Conservation (phyloP, 2,888 invertebrate species). For the Nemotelus pantherinus region DNA sequence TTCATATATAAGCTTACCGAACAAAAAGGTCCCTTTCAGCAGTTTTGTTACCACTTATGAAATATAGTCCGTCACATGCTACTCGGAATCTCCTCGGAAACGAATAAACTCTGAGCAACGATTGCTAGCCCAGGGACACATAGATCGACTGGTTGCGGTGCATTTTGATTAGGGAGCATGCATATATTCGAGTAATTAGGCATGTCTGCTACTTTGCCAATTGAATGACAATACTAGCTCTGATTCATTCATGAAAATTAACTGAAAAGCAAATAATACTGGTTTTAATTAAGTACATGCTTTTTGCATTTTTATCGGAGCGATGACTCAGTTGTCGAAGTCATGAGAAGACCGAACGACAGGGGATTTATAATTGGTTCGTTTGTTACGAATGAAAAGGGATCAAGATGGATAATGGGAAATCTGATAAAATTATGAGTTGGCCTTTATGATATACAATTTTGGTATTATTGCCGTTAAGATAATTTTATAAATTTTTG, state of each 20-base stretch:
- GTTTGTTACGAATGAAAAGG: too few relatives aligned
- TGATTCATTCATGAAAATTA: conserved; percentile 27
- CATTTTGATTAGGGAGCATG: conserved; percentile 32
- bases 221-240: not conserved
- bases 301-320: not conserved
- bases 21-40: conserved; percentile 24
- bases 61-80: conserved; percentile 23
- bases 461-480: too few relatives aligned
- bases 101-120: not conserved
- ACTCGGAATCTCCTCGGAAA: conserved; percentile 7
- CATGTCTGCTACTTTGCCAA: not conserved
- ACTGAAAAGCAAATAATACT: conserved; percentile 16
- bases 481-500: too few relatives aligned
- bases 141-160: conserved; percentile 10
- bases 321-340: not conserved
- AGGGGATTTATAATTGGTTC: too few relatives aligned
- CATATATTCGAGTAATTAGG: conserved; percentile 38
- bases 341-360: too few relatives aligned
- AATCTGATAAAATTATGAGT: too few relatives aligned
- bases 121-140: too few relatives aligned
- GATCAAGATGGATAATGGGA: too few relatives aligned
- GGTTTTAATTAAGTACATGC: conserved; percentile 10
- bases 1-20: not conserved
- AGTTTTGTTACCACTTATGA: conserved; percentile 39
- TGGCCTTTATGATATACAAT: too few relatives aligned